Evolutionary conservation across 1,140 invertebrate genomes (phyloP).

Genomic region (Colletes latitarsis): DNA sequence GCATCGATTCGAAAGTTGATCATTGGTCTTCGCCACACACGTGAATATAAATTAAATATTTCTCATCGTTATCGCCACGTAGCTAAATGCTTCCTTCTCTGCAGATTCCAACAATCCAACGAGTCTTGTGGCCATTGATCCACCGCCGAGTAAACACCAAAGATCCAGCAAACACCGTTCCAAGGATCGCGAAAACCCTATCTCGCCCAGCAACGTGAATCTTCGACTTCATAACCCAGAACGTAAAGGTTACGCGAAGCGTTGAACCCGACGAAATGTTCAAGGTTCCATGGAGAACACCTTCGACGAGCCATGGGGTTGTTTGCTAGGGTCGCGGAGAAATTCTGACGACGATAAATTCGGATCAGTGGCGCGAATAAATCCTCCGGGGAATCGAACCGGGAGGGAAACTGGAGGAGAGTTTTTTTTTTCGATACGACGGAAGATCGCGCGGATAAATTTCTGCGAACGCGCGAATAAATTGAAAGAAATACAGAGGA

Average conservation of each 20-base stretch:
- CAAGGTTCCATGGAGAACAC: not conserved
- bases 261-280: not conserved
- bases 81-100: too few species aligned
- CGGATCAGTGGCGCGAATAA: conserved; percentile 26
- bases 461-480: not conserved
- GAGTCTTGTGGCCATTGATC: too few species aligned
- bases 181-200: too few species aligned
- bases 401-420: not conserved
- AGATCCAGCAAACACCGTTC: too few species aligned
- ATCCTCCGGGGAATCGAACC: conserved; percentile 32
- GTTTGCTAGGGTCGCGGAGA: not conserved
- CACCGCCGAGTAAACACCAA: too few species aligned
- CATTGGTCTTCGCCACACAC: too few species aligned
- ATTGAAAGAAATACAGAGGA: conserved; percentile 27
- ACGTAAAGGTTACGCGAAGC: not conserved
- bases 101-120: too few species aligned
- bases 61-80: too few species aligned
- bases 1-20: too few species aligned
- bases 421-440: not conserved
- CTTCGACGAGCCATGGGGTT: not conserved
- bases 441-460: not conserved
- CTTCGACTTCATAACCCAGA: too few species aligned
- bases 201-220: too few species aligned
- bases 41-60: too few species aligned
- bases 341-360: conserved; percentile 33